These are phyloP conservation scores for Troides helena DNA, from an alignment of 2,888 invertebrate genomes.

Conservation along the genomic window DNA sequence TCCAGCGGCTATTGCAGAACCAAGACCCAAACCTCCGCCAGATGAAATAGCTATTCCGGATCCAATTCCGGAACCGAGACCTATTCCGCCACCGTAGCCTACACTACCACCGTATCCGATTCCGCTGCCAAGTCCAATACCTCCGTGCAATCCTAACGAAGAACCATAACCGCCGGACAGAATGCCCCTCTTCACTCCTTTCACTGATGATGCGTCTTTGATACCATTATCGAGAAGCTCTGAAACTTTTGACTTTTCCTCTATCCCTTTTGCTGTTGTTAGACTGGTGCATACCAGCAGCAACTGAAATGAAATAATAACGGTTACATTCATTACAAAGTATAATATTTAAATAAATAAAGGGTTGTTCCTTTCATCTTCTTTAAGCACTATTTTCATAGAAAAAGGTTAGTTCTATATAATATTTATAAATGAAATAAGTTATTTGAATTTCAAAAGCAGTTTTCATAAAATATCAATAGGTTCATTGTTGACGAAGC, in stretches of 20 bases:
- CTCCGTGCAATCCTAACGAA: conserved; percentile 24
- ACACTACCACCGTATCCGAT: conserved; percentile 29
- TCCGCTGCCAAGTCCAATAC: conserved; percentile 36
- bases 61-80: conserved; percentile 18
- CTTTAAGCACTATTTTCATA: too few species aligned
- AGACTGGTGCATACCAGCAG: conserved; percentile 62
- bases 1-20: conserved; percentile 29
- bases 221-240: conserved; percentile 63
- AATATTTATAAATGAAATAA: too few species aligned
- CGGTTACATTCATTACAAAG: background rate
- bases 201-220: conserved; percentile 57
- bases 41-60: background rate
- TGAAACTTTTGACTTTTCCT: conserved; percentile 56
- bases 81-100: conserved; percentile 36
- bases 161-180: conserved; percentile 40
- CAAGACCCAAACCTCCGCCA: conserved; percentile 14
- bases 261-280: conserved; percentile 58
- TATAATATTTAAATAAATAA: too few species aligned
- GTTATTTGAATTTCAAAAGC: too few species aligned
- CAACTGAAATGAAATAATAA: conserved; percentile 50
- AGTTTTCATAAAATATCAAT: too few species aligned
- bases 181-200: conserved; percentile 64
- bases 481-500: too few species aligned
- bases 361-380: too few species aligned
- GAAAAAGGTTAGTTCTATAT: too few species aligned